phyloP scores from a whole-genome alignment of 2,888 invertebrate species.

The Eristalinus aeneus region DNA sequence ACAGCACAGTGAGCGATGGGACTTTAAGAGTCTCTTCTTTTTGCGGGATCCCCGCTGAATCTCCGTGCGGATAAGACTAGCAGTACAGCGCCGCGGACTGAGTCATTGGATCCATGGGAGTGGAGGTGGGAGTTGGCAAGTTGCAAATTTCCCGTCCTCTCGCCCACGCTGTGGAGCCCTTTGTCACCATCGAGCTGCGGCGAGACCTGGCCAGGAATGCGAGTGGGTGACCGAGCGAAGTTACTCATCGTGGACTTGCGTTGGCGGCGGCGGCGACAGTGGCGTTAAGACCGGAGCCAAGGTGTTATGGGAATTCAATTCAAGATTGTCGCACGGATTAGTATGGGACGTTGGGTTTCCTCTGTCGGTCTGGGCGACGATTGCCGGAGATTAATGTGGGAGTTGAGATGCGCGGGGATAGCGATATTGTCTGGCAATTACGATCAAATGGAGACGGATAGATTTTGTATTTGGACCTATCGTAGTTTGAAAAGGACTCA shows the following conservation, averaged over 20 bases:
- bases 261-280: neutral
- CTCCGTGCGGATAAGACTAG: constrained; percentile 50
- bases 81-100: constrained; percentile 37
- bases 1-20: constrained; percentile 48
- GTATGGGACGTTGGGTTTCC: constrained; percentile 55
- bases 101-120: constrained; percentile 54
- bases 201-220: constrained; percentile 12
- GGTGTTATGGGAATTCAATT: constrained; percentile 57
- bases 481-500: neutral
- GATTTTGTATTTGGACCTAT: neutral
- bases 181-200: constrained; percentile 47
- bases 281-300: constrained; percentile 1
- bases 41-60: constrained; percentile 18
- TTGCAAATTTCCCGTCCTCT: neutral
- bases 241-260: constrained; percentile 28
- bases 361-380: constrained; percentile 28
- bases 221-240: constrained; percentile 45
- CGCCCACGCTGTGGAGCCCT: constrained; percentile 56
- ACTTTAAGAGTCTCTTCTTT: constrained; percentile 51
- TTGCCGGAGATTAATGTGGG: constrained; percentile 52
- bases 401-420: constrained; percentile 23
- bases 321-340: constrained; percentile 37
- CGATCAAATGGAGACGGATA: constrained; percentile 54
- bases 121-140: constrained; percentile 38
- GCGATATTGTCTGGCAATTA: constrained; percentile 56